Percentiles rank a stretch among this genome's conserved stretches.
These are phyloP conservation scores for Melospiza melodia DNA, from an alignment of 2,113 vertebrate genomes.

Conservation along the genomic window DNA sequence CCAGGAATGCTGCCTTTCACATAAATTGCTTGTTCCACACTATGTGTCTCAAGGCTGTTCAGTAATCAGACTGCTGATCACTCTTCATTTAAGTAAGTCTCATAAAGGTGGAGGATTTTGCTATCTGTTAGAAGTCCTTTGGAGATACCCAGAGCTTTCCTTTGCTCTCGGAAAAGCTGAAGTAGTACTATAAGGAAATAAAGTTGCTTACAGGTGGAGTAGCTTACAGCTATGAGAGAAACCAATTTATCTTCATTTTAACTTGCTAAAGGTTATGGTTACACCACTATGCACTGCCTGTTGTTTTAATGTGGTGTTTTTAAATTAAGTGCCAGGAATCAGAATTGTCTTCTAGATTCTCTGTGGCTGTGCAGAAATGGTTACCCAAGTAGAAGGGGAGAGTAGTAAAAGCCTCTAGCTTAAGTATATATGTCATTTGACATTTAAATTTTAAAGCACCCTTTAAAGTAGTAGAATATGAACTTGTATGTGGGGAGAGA, in stretches of 20 bases:
- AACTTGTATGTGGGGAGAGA: neutral
- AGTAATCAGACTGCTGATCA: neutral
- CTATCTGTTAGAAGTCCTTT: neutral
- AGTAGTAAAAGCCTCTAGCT: neutral
- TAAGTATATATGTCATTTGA: neutral
- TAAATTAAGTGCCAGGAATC: neutral
- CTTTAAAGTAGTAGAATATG: neutral
- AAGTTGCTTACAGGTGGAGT: neutral
- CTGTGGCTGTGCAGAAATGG: neutral
- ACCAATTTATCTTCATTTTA: neutral
- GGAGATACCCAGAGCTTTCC: neutral
- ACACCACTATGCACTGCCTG: accelerated
- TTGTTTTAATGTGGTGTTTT: neutral
- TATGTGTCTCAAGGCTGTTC: neutral
- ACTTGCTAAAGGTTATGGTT: neutral
- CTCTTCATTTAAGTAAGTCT: neutral
- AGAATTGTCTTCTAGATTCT: neutral
- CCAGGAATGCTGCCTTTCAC: neutral
- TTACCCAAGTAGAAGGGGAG: neutral
- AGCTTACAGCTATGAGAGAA: neutral
- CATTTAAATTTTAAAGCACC: neutral
- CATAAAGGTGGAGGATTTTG: neutral
- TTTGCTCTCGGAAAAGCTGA: neutral
- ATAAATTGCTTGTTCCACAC: neutral
- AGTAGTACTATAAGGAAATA: neutral